Conservation (phyloP, 2,113 vertebrate species). For the Charadrius vociferus region DNA sequence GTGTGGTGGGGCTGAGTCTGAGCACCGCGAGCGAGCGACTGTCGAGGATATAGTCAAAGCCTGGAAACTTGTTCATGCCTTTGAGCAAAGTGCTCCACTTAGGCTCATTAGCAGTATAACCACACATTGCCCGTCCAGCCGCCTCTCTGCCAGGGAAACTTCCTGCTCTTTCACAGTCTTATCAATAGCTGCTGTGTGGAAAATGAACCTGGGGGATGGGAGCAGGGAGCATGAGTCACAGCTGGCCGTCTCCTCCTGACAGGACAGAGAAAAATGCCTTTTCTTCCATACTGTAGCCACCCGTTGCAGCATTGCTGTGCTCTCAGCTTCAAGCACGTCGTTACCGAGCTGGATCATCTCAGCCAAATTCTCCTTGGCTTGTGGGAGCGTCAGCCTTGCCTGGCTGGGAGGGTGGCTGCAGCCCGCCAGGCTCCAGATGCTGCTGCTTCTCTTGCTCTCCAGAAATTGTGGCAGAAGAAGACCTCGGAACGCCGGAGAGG, state of each 20-base stretch:
- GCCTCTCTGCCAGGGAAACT: neutral
- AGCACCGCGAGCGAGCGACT: rapidly evolving
- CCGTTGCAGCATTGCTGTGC: neutral
- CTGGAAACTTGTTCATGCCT: neutral
- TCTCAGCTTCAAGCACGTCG: neutral
- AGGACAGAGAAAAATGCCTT: neutral
- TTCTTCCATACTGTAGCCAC: neutral
- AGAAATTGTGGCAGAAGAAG: neutral
- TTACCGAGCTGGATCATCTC: neutral
- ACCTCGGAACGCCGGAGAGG: rapidly evolving
- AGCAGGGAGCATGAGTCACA: neutral
- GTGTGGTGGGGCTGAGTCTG: neutral
- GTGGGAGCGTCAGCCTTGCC: neutral
- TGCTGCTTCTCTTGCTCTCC: neutral
- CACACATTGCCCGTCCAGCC: neutral
- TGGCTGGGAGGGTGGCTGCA: neutral
- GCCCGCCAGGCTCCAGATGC: neutral
- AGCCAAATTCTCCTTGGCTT: neutral
- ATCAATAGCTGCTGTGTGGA: neutral
- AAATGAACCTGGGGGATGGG: neutral
- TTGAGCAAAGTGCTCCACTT: neutral
- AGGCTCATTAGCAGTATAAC: neutral
- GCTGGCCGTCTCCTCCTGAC: neutral
- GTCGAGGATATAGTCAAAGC: neutral
- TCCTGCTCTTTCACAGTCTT: constrained; percentile 28